Evolutionary conservation across 1,140 invertebrate genomes (phyloP).

Genomic region (Drosophila rhopaloa): DNA sequence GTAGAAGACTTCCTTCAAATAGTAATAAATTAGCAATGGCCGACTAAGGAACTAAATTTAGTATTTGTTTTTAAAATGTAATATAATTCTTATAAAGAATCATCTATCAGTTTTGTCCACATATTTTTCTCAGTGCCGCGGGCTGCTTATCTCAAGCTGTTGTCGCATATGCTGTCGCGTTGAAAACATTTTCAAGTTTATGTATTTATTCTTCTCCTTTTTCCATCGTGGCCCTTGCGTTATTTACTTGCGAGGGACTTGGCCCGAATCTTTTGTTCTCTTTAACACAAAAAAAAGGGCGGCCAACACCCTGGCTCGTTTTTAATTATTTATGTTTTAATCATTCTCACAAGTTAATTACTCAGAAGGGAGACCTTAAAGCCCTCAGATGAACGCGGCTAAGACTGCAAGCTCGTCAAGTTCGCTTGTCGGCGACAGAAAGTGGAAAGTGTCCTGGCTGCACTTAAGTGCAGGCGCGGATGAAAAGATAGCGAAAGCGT

Average conservation of each 20-base stretch:
- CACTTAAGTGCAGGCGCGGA: slow-evolving; percentile 33
- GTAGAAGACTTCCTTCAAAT: too few species aligned
- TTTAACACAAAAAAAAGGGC: slow-evolving; percentile 20
- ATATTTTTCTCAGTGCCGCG: slow-evolving; percentile 13
- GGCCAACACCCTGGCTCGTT: slow-evolving; percentile 8
- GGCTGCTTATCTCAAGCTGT: slow-evolving; percentile 24
- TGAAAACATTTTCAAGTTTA: slow-evolving; percentile 45
- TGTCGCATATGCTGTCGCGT: slow-evolving; percentile 38
- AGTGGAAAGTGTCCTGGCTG: slow-evolving; percentile 14
- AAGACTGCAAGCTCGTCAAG: slow-evolving; percentile 41
- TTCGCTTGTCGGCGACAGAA: slow-evolving; percentile 2
- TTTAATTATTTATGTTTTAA: slow-evolving; percentile 76
- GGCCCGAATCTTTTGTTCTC: slow-evolving; percentile 40
- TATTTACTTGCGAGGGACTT: slow-evolving; percentile 42
- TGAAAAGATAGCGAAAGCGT: slow-evolving; percentile 24
- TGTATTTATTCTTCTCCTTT: slow-evolving; percentile 31
- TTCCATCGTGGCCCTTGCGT: slow-evolving; percentile 24
- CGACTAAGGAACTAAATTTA: too few species aligned
- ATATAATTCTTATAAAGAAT: too few species aligned
- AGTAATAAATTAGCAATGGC: too few species aligned
- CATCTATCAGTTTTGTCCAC: too few species aligned
- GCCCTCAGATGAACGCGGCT: slow-evolving; percentile 5
- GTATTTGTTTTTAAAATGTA: too few species aligned
- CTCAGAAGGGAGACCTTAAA: slow-evolving; percentile 5
- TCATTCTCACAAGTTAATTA: slow-evolving; percentile 66